These are phyloP conservation scores for Mastacembelus armatus DNA, from an alignment of 2,797 vertebrate genomes.

Conservation along the genomic window DNA sequence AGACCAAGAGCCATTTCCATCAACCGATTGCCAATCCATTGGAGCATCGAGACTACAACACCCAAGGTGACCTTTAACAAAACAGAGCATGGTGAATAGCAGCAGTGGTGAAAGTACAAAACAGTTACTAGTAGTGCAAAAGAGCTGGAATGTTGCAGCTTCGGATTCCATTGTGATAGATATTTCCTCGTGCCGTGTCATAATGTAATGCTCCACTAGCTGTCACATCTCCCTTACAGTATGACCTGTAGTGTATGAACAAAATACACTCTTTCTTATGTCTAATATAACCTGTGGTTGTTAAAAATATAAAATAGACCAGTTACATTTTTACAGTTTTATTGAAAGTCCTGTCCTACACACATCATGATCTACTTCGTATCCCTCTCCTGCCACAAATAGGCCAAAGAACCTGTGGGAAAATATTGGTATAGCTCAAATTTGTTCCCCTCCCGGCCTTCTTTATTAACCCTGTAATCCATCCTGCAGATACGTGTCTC, in stretches of 20 bases:
- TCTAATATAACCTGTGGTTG: too few relatives aligned
- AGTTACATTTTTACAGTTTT: too few relatives aligned
- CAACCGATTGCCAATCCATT: constrained; percentile 70
- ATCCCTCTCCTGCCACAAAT: too few relatives aligned
- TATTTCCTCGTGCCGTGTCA: constrained; percentile 17
- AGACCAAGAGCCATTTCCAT: too few relatives aligned
- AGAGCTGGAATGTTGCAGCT: constrained; percentile 29
- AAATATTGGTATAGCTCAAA: neutral
- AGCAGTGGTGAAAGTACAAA: constrained; percentile 6
- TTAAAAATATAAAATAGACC: too few relatives aligned
- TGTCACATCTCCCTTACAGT: neutral
- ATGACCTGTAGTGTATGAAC: constrained; percentile 13
- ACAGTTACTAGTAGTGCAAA: constrained; percentile 36
- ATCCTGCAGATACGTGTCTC: constrained; percentile 56
- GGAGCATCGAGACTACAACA: constrained; percentile 64
- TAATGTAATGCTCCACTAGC: constrained; percentile 25
- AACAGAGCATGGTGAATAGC: constrained; percentile 41
- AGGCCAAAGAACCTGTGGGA: too few relatives aligned
- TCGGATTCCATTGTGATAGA: constrained; percentile 51
- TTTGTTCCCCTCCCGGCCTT: neutral
- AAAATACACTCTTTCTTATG: constrained; percentile 1
- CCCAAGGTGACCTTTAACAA: constrained; percentile 75
- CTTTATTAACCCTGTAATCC: constrained; percentile 45
- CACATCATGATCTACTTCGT: too few relatives aligned
- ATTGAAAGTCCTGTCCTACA: too few relatives aligned